Evolutionary conservation across 2,113 vertebrate genomes (phyloP), one percentile per base, ranked within the genome.

Genomic region (Tamias sibiricus): DNA sequence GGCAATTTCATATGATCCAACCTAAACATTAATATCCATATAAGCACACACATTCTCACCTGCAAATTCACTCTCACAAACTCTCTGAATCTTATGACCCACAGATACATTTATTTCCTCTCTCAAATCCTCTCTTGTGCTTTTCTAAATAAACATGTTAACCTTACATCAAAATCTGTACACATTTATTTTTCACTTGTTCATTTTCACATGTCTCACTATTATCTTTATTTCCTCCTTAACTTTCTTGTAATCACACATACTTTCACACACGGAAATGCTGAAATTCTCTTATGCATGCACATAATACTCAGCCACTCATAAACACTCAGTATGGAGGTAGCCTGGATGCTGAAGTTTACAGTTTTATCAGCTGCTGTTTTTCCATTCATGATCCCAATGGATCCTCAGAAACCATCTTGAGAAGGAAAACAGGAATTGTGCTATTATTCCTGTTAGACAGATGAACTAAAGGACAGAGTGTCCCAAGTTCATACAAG

Each of bases 101-200:
- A 85, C 14, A 66, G 30, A 76, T 88, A 80, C 30, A 74, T 57
- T 30, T 71, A 80, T 81, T 96, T 95, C 3, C 8, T 71, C 12
- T 76, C 8, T 74, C 6, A 74, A 28, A 32, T 68, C 75, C 1
- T 49, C 7, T 86, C 7, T 91, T 28, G 84, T 44, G 12, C 32
- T 37, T 94, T 94, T 94, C 17, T 35, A 93, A 75, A 74, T 10
- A 84, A 59, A 88, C 28, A 74, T 76, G 20, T 49, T 59, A 81
- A 35, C 1, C 8, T 74, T 57, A 71, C 5, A 79, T 22, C 88
- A 88, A 81, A 90, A 64, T 1, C 1, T 8, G 52, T 4, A 75
- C 6, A 49, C 4, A 37, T 71, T 95, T 49, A 76, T 74, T 77
- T 87, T 90, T 74, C 12, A 68, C 26, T 8, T 54, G 44, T 59